Percentiles rank a stretch among this genome's conserved stretches.
phyloP scores from a whole-genome alignment of 2,797 vertebrate species.

The Caiman crocodilus region DNA sequence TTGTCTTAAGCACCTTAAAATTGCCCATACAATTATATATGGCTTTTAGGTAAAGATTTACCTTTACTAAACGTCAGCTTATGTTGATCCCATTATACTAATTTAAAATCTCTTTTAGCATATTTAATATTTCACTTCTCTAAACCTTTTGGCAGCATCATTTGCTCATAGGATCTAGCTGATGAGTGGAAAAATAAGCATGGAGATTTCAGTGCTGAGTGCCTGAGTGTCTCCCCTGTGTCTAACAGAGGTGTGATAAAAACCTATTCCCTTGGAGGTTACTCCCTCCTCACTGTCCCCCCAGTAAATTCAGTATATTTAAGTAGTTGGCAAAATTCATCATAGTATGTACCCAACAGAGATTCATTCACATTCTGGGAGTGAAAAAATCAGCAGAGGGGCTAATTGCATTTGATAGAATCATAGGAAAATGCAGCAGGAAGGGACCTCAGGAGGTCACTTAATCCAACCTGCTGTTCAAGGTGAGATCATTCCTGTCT shows the following conservation, averaged over 20 bases:
- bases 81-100: neutral
- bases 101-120: neutral
- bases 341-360: no score
- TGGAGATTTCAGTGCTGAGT: neutral
- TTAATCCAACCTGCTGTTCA: neutral
- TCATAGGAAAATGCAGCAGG: neutral
- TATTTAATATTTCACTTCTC: slow-evolving; percentile 9
- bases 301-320: fast-evolving
- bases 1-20: neutral
- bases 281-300: neutral
- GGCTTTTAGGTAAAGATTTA: neutral
- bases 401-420: neutral
- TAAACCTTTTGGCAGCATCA: slow-evolving; percentile 3
- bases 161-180: slow-evolving; percentile 31
- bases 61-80: neutral
- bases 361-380: neutral
- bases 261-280: fast-evolving
- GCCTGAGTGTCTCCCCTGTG: fast-evolving
- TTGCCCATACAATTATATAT: neutral
- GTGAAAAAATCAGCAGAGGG: neutral
- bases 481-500: no score
- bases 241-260: neutral
- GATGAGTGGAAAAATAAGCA: neutral
- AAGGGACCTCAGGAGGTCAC: neutral
- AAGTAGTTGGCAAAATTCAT: neutral